Evolutionary conservation across 23 tunicate genomes (phyloP), one percentile per base, ranked within the genome.

Genomic region (Trididemnum clinides): DNA sequence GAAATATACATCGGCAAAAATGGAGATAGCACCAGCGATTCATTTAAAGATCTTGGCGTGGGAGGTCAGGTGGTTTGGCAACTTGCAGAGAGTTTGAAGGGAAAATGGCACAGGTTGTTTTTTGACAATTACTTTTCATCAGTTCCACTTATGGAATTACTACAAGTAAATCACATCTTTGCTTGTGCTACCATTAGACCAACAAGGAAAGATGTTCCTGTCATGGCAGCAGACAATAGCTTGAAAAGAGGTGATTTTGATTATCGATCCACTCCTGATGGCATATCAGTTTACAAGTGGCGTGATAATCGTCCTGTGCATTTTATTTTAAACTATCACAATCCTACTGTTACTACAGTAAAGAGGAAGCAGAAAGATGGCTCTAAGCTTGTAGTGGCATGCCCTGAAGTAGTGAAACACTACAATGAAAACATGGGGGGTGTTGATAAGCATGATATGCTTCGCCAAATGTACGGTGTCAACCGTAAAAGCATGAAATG

Each of bases 141-240:
- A 1, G 28, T 58, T 2, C 23, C 57, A 20, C 27, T 81, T 50
- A 19, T 64, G 7, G 74, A 62, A n/a, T 10, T 32, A 3, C 33
- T 81, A 12, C 75, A 59, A 12, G 28, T 33, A 5, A 62, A 64
- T 6, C 6, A 25, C 33, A 32, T 81, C 30, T 34, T 51, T 39
- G 85, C 74, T 7, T 81, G 85, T 64, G 85, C 76, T 29, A 81
- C 85, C 1, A 29, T 81, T 33, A 26, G 85, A 15, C 3, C 51
- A 4, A 81, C 64, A 21, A 20, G 76, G 33, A 81, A 59, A 81
- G 73, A 27, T 34, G 33, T 81, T 12, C 85, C 85, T 10, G 5
- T n/a, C 2, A 1, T 51, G 15, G 58, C 39, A 10, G 51, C 22
- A 6, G 73, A 51, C 54, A 81, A 57, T 28, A 25, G 10, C 2